Base-by-base conservation (phyloP, 2,113 vertebrate genomes). In the Acanthochromis polyacanthus region DNA sequence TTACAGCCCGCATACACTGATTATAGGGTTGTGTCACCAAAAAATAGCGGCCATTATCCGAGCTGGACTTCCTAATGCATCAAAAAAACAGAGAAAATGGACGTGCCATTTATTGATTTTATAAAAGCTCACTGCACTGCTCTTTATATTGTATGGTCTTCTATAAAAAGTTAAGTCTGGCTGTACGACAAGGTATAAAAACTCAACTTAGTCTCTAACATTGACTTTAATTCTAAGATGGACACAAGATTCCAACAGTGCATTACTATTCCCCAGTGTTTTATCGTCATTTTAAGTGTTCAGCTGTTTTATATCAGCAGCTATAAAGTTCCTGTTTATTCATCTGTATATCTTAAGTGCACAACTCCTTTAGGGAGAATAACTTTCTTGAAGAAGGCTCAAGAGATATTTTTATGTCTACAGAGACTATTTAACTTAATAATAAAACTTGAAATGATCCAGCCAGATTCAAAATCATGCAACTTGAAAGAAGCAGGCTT, bases 401-500 rank as follows among this genome's bases (percentile, higher is more conserved):
- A 46, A 32, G 32, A n/a, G 14, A 51, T 19, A 2, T 43, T 61
- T 80, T 58, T 58, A 22, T 78, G 20, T 40, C 45, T 3, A 22
- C 15, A 61, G 46, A 64, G 55, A 28, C n/a, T 32, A 30, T 67
- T 77, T 15, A 58, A 40, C 51, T 65, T 3, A 55, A 71, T 28
- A 22, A 56, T 55, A 3, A 32, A 48, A 15, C 28, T 28, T 62
- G 30, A 65, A 70, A 80, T 30, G 48, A 81, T 58, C 48, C 23
- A 62, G 52, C n/a, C 10, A 53, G 61, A 75, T 78, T 58, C 51
- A 69, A 32, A 62, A 55, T 43, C 23, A 53, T 32, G 10, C 43
- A 23, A 60, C 50, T 45, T 70, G 17, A 16, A 80, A 79, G 64
- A 60, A 70, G 28, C 38, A 12, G 5, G 45, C 15, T 60, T 69